Conservation (phyloP, 2,888 invertebrate species). For the Escarpia spicata region DNA sequence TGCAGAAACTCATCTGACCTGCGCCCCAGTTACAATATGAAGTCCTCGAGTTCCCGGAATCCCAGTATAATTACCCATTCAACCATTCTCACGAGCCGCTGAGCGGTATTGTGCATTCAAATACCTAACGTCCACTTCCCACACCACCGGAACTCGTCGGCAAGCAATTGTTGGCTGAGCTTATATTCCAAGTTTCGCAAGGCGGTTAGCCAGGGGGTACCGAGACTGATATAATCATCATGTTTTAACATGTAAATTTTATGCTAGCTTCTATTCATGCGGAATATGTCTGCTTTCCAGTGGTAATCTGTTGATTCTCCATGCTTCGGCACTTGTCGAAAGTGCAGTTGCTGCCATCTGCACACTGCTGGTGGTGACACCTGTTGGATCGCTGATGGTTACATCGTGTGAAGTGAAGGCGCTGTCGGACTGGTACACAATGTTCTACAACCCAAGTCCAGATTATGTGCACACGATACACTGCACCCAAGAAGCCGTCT, state of each 20-base stretch:
- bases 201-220: background rate
- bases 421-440: slow-evolving; percentile 95
- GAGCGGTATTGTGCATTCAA: too few species aligned
- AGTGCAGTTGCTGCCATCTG: slow-evolving; percentile 76
- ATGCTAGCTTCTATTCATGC: slow-evolving; percentile 66
- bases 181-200: too few species aligned
- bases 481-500: slow-evolving; percentile 97
- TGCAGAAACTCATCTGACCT: too few species aligned
- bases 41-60: too few species aligned
- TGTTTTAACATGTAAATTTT: slow-evolving; percentile 65
- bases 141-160: too few species aligned
- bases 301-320: slow-evolving; percentile 76
- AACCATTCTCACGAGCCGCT: too few species aligned
- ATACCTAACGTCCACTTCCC: too few species aligned
- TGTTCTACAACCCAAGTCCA: slow-evolving; percentile 92
- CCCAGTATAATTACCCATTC: too few species aligned
- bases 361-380: slow-evolving; percentile 83
- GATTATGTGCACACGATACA: slow-evolving; percentile 88
- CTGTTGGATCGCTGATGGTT: slow-evolving; percentile 79
- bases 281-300: slow-evolving; percentile 82
- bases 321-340: slow-evolving; percentile 79
- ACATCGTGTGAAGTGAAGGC: slow-evolving; percentile 82
- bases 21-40: too few species aligned
- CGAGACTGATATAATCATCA: slow-evolving; percentile 14
- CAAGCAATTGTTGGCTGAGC: too few species aligned